Percentiles rank a stretch among this genome's conserved stretches.
These are phyloP conservation scores for Pardalotus punctatus DNA, from an alignment of 2,113 vertebrate genomes.

Conservation along the genomic window DNA sequence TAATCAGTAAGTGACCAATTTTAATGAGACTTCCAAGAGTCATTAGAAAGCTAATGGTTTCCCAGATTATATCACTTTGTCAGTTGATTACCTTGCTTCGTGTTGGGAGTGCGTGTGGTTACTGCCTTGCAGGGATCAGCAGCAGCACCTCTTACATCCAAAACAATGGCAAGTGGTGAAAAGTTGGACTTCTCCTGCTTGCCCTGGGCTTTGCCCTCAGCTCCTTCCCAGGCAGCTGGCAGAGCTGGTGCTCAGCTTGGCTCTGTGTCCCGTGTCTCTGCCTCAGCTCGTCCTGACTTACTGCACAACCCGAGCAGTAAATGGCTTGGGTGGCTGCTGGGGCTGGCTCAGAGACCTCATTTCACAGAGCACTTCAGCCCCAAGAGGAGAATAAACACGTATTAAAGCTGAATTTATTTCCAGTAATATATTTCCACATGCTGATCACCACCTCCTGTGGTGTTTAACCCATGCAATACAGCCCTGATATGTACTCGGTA, in stretches of 20 bases:
- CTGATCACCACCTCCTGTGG: background rate
- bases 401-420: background rate
- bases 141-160: background rate
- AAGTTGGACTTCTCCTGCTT: background rate
- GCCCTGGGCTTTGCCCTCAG: background rate
- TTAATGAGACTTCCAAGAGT: slow-evolving; percentile 39
- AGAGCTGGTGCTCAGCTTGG: background rate
- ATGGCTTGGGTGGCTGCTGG: background rate
- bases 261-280: background rate
- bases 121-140: background rate
- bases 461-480: background rate
- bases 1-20: background rate
- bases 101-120: background rate
- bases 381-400: background rate
- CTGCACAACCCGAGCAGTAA: rapidly evolving
- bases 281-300: background rate
- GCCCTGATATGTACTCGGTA: too few species aligned
- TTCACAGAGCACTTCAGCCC: background rate
- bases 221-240: background rate
- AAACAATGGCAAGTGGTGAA: background rate
- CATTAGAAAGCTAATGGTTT: slow-evolving; percentile 41
- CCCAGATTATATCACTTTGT: background rate
- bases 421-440: background rate
- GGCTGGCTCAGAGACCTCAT: background rate
- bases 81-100: slow-evolving; percentile 9